Conservation (phyloP, 2,888 invertebrate genomes). For the Cacoxenus indagator region DNA sequence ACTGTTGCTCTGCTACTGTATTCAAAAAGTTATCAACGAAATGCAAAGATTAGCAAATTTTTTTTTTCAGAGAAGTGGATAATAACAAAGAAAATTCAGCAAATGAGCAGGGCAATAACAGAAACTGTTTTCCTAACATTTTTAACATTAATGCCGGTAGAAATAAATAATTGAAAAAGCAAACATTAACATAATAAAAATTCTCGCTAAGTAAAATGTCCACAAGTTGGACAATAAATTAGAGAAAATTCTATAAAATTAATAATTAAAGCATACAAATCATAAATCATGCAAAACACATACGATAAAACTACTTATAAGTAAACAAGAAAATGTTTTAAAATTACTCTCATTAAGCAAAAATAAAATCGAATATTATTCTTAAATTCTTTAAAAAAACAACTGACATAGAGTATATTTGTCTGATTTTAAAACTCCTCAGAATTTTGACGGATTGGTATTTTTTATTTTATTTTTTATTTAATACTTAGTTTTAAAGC, state of each 20-base stretch:
- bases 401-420: slow-evolving; percentile 11
- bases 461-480: no score
- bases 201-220: slow-evolving; percentile 55
- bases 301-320: slow-evolving; percentile 35
- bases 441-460: no score
- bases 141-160: slow-evolving; percentile 32
- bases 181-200: slow-evolving; percentile 23
- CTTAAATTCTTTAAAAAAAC: slow-evolving; percentile 54
- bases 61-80: slow-evolving; percentile 29
- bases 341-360: slow-evolving; percentile 52
- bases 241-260: slow-evolving; percentile 51
- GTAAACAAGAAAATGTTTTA: slow-evolving; percentile 41
- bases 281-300: slow-evolving; percentile 18
- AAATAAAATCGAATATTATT: slow-evolving; percentile 57
- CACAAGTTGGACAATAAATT: slow-evolving; percentile 60
- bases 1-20: slow-evolving; percentile 30
- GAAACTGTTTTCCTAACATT: slow-evolving; percentile 50
- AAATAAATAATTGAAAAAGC: slow-evolving; percentile 3
- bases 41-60: slow-evolving; percentile 2
- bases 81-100: slow-evolving; percentile 11
- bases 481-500: no score
- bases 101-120: slow-evolving; percentile 23
- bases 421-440: slow-evolving; percentile 32
- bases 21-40: slow-evolving; percentile 58
- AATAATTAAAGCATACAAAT: slow-evolving; percentile 33